Percentiles rank a stretch among this genome's conserved stretches.
phyloP scores from a whole-genome alignment of 2,797 vertebrate genomes.

The Macropus fuliginosus region DNA sequence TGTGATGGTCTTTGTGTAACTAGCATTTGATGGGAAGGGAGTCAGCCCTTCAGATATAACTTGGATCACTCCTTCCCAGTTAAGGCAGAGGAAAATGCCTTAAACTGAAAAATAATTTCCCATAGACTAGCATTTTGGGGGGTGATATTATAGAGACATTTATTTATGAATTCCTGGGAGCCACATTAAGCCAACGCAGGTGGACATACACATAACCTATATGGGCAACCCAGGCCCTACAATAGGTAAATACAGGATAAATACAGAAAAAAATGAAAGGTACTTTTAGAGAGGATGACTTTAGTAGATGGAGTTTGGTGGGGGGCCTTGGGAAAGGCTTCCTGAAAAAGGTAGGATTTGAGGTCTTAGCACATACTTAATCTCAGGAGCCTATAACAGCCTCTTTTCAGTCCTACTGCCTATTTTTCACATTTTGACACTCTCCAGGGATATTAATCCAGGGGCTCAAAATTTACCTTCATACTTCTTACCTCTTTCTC shows the following conservation, averaged over 20 bases:
- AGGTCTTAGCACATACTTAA: background rate
- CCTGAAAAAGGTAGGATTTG: background rate
- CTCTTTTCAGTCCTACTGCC: background rate
- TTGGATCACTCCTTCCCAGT: background rate
- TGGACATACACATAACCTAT: background rate
- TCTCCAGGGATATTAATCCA: background rate
- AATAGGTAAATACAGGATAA: background rate
- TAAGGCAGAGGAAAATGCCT: background rate
- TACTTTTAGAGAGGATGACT: background rate
- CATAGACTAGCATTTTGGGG: background rate
- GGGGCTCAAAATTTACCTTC: background rate
- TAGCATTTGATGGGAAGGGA: background rate
- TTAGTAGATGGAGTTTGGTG: background rate
- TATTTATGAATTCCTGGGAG: background rate
- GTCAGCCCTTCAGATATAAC: background rate
- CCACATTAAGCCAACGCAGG: background rate
- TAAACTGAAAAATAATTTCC: background rate
- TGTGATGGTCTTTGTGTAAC: background rate
- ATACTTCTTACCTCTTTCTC: background rate
- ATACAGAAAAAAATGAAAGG: background rate
- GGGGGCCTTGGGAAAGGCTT: too few species aligned
- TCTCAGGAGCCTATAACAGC: background rate
- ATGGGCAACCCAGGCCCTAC: background rate
- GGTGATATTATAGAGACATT: background rate
- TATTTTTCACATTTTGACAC: background rate